These are phyloP conservation scores for Glareola pratincola DNA, from an alignment of 2,113 vertebrate genomes.

Conservation along the genomic window DNA sequence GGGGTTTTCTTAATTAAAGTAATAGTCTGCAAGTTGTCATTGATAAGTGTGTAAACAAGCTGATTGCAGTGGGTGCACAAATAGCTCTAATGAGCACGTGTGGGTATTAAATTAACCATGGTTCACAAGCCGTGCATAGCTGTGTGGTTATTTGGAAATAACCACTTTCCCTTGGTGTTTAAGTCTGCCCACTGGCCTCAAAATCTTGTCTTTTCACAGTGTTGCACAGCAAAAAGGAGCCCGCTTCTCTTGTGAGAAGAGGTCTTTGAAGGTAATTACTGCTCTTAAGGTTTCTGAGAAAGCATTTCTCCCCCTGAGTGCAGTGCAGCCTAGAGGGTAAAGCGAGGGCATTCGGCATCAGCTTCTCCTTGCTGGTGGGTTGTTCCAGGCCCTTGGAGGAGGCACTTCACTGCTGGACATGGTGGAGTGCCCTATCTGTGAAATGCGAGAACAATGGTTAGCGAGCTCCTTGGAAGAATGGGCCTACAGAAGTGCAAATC, in stretches of 20 bases:
- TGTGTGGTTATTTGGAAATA: slow-evolving; percentile 62
- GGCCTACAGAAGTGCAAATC: slow-evolving; percentile 34
- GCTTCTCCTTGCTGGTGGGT: neutral
- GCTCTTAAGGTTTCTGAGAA: neutral
- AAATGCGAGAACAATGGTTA: neutral
- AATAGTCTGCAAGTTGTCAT: slow-evolving; percentile 71
- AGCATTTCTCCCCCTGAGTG: fast-evolving
- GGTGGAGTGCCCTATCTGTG: neutral
- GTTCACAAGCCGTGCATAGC: slow-evolving; percentile 70
- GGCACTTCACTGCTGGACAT: neutral
- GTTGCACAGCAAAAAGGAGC: neutral
- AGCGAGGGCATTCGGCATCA: neutral
- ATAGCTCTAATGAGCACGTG: slow-evolving; percentile 76
- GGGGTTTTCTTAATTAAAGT: slow-evolving; percentile 74
- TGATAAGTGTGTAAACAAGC: slow-evolving; percentile 75
- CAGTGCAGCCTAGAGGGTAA: neutral
- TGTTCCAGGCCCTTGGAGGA: neutral
- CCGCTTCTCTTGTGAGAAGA: neutral
- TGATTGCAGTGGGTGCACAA: slow-evolving; percentile 66
- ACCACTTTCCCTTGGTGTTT: slow-evolving; percentile 30
- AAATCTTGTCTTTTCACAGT: neutral
- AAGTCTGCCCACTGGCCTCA: neutral
- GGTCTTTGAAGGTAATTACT: neutral
- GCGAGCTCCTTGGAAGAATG: slow-evolving; percentile 6
- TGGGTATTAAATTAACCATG: slow-evolving; percentile 76